A percentile compares a stretch with the other conserved stretches of the same genome.
These are phyloP conservation scores for Haliclona indistincta DNA, from an alignment of 37 sponge, comb jelly and placozoan species.

Conservation along the genomic window DNA sequence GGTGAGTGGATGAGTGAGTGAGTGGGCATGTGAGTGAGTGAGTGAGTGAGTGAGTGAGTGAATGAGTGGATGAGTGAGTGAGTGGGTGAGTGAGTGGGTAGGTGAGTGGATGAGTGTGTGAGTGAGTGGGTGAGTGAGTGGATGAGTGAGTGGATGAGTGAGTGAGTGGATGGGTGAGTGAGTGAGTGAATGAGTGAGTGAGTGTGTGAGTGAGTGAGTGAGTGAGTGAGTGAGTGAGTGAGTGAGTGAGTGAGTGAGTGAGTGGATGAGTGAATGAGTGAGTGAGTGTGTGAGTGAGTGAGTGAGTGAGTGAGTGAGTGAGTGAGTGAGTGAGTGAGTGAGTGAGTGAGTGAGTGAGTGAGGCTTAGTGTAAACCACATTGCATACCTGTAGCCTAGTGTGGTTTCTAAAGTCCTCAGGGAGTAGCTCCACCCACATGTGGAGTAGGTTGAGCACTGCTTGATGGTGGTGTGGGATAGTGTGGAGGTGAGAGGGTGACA, in stretches of 20 bases:
- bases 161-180: background rate
- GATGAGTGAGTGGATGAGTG: background rate
- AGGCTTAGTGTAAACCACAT: background rate
- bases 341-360: background rate
- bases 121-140: background rate
- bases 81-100: background rate
- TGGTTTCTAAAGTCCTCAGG: constrained; percentile 43
- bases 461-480: background rate
- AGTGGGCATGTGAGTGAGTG: background rate
- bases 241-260: background rate
- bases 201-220: background rate
- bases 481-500: background rate
- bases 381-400: constrained; percentile 14
- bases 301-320: background rate
- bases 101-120: background rate
- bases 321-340: background rate
- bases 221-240: background rate
- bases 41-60: background rate
- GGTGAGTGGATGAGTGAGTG: background rate
- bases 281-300: background rate
- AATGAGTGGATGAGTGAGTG: background rate
- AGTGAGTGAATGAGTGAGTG: background rate
- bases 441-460: constrained; percentile 51
- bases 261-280: background rate
- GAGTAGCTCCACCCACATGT: constrained; percentile 58